phyloP scores from a whole-genome alignment of 2,888 invertebrate species.

The Nemotelus nigrinus region DNA sequence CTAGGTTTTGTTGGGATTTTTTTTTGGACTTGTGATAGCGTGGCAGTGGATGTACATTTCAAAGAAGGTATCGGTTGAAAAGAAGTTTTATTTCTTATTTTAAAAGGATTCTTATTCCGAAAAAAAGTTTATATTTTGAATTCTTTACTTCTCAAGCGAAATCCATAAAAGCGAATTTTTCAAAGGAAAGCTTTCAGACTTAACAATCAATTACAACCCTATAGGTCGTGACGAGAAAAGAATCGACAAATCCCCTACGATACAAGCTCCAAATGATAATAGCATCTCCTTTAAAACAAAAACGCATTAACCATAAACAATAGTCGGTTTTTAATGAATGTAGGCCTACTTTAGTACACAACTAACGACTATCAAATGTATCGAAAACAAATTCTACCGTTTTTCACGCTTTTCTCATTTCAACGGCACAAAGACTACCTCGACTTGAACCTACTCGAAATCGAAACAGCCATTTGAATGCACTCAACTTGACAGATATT shows the following conservation, averaged over 20 bases:
- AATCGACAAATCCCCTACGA: neutral
- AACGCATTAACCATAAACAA: neutral
- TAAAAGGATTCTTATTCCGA: neutral
- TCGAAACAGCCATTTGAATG: constrained; percentile 49
- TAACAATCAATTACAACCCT: neutral
- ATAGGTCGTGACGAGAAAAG: neutral
- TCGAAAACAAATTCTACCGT: constrained; percentile 18
- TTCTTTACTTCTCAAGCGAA: neutral
- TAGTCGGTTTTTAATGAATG: constrained; percentile 26
- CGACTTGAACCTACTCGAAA: constrained; percentile 29
- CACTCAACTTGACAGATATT: constrained; percentile 49
- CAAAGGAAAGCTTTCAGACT: neutral
- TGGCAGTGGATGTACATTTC: too few relatives aligned
- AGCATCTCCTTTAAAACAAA: neutral
- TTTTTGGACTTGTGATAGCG: too few relatives aligned
- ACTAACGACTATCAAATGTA: neutral
- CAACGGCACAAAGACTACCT: neutral
- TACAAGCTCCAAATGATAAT: neutral
- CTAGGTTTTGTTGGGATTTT: neutral
- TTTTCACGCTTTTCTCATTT: neutral
- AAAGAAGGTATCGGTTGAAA: neutral
- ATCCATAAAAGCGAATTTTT: neutral
- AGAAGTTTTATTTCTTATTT: neutral
- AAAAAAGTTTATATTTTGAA: neutral
- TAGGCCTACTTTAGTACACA: constrained; percentile 32